Evolutionary conservation across 2,888 invertebrate species (phyloP).

Genomic region (Dynastes hyllus): DNA sequence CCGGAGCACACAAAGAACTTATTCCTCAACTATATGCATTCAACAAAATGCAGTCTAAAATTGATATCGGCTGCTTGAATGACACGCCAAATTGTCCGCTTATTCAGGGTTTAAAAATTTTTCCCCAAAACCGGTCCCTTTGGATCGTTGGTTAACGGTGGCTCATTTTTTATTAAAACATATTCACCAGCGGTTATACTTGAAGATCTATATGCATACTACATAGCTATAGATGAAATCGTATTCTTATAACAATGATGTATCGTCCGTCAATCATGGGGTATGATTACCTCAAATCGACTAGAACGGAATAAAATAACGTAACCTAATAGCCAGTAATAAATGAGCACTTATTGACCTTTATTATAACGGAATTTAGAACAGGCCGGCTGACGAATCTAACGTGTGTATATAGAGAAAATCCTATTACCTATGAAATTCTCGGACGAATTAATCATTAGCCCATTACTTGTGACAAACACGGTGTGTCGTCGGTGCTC

Average conservation of each 20-base stretch:
- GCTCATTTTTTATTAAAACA: conserved; percentile 8
- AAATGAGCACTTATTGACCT: conserved; percentile 30
- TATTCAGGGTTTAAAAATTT: conserved; percentile 20
- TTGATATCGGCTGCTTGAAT: conserved; percentile 6
- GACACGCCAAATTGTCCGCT: conserved; percentile 18
- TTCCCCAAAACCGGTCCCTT: conserved; percentile 28
- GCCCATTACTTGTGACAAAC: conserved; percentile 33
- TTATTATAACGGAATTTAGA: conserved; percentile 35
- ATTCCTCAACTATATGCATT: background rate
- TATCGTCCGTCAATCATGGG: background rate
- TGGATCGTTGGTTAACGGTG: background rate
- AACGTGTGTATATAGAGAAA: background rate
- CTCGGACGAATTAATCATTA: conserved; percentile 36
- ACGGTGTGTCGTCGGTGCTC: background rate
- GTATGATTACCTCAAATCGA: conserved; percentile 31
- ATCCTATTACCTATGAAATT: conserved; percentile 15
- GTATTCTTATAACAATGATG: background rate
- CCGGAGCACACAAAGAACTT: too few species aligned
- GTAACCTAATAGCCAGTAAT: conserved; percentile 16
- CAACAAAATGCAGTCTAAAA: background rate
- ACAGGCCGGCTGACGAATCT: background rate
- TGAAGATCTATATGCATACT: background rate
- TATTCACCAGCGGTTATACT: background rate
- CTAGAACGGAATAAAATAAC: conserved; percentile 28
- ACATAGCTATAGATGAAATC: background rate